Evolutionary conservation across 2,888 invertebrate genomes (phyloP).

Genomic region (Zootermopsis nevadensis): DNA sequence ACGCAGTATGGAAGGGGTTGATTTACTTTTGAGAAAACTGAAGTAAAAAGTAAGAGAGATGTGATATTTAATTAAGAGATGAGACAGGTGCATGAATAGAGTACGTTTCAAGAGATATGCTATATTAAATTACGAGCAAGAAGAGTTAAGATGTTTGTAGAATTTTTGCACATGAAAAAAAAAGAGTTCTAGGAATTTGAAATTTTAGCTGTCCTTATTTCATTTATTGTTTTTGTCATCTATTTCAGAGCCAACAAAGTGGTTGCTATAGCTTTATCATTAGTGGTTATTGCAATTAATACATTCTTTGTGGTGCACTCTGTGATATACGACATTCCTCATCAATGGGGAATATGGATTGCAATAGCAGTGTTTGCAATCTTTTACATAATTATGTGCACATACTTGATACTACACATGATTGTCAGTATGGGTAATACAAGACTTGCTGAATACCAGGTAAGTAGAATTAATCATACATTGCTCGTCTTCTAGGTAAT

Average conservation of each 20-base stretch:
- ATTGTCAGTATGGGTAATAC: conserved; percentile 73
- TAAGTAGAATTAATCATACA: conserved; percentile 50
- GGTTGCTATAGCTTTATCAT: conserved; percentile 73
- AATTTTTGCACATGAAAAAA: no score
- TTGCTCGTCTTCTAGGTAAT: no score
- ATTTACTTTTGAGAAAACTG: no score
- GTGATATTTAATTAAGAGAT: no score
- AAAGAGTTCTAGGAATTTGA: no score
- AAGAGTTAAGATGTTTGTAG: no score
- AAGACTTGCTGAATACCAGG: conserved; percentile 54
- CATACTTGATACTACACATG: conserved; percentile 81
- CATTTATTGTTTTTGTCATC: conserved; percentile 38
- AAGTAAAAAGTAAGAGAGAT: no score
- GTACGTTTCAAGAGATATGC: no score
- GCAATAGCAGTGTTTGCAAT: conserved; percentile 68
- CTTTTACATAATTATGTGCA: conserved; percentile 77
- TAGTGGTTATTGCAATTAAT: conserved; percentile 81
- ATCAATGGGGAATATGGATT: conserved; percentile 63
- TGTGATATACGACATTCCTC: conserved; percentile 63
- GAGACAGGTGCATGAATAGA: no score
- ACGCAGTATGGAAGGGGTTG: no score
- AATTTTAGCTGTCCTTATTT: no score
- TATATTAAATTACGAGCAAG: no score
- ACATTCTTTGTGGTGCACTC: conserved; percentile 79
- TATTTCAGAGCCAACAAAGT: conserved; percentile 75